These are phyloP conservation scores for Temnothorax nylanderi DNA, from an alignment of 1,140 invertebrate genomes.

Conservation along the genomic window DNA sequence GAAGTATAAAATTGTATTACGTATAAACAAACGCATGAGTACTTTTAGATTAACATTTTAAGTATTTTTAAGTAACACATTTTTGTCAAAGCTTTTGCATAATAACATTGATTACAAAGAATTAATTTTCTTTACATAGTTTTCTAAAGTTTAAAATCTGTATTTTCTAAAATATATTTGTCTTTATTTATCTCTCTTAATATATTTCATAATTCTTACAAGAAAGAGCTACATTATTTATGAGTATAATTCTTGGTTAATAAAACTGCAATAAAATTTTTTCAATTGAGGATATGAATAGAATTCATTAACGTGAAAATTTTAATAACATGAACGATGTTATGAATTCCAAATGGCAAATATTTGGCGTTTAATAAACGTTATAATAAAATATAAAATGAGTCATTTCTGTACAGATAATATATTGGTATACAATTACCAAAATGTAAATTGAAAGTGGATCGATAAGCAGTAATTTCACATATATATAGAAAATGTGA, in stretches of 20 bases:
- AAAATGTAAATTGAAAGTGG: conserved; percentile 32
- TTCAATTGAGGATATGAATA: conserved; percentile 4
- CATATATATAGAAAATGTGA: background rate
- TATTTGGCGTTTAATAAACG: conserved; percentile 43
- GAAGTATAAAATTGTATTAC: background rate
- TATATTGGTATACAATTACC: conserved; percentile 36
- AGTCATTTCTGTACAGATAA: conserved; percentile 33
- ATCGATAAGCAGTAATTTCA: conserved; percentile 24
- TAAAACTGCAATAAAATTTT: conserved; percentile 1
- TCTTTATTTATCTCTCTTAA: background rate
- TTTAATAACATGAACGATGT: conserved; percentile 21
- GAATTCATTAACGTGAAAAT: conserved; percentile 31
- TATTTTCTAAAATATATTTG: background rate
- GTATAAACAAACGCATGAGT: background rate
- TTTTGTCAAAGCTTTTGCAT: background rate
- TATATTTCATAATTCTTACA: background rate
- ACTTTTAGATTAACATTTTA: background rate
- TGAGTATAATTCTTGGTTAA: background rate
- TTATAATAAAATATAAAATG: conserved; percentile 47
- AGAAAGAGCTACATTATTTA: background rate
- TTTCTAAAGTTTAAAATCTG: background rate
- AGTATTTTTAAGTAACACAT: background rate
- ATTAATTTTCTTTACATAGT: background rate
- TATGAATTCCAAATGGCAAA: conserved; percentile 28
- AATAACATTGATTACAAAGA: background rate